Evolutionary conservation across 2,797 vertebrate species (phyloP).

Genomic region (Gallinago solitaria): DNA sequence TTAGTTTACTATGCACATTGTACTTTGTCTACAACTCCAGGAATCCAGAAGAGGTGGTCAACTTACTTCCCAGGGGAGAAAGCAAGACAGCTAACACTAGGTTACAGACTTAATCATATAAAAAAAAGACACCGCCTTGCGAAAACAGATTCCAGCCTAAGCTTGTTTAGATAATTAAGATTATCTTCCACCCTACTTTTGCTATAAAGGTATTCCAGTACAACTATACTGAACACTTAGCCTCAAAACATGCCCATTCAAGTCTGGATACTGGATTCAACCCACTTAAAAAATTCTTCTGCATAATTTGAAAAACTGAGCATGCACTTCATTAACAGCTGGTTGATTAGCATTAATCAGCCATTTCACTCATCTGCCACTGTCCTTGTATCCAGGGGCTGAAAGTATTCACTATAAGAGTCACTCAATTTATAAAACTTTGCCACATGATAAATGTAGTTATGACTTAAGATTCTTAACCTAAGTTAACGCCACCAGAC

Average conservation of each 20-base stretch:
- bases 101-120: conserved; percentile 16
- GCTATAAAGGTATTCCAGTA: conserved; percentile 52
- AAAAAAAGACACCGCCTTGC: neutral
- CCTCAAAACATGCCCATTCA: conserved; percentile 64
- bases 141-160: conserved; percentile 56
- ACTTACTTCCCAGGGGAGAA: neutral
- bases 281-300: conserved; percentile 14
- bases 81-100: neutral
- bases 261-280: conserved; percentile 32
- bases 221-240: neutral
- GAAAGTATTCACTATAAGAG: neutral
- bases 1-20: neutral
- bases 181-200: conserved; percentile 47
- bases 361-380: neutral
- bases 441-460: neutral
- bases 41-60: neutral
- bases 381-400: neutral
- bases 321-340: conserved; percentile 39
- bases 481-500: neutral
- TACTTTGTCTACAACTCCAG: neutral
- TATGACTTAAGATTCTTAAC: neutral
- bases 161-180: conserved; percentile 63
- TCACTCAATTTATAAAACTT: neutral
- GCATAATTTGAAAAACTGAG: conserved; percentile 38
- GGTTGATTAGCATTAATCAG: neutral